Percentiles rank a stretch among this genome's conserved stretches.
These are phyloP conservation scores for Callimorpha dominula DNA, from an alignment of 2,888 invertebrate genomes.

Conservation along the genomic window DNA sequence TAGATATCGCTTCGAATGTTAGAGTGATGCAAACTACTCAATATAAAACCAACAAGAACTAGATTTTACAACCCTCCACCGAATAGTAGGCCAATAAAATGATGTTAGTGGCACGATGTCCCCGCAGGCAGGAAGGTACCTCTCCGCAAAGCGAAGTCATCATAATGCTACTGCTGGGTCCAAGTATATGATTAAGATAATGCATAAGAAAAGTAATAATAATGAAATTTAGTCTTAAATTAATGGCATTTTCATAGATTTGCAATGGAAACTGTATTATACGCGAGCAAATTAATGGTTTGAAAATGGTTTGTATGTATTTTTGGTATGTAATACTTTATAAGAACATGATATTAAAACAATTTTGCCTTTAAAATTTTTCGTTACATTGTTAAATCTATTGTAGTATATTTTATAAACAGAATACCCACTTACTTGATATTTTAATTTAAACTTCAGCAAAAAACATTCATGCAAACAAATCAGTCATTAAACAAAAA, in stretches of 20 bases:
- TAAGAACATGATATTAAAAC: slow-evolving; percentile 24
- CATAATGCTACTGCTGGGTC: slow-evolving; percentile 72
- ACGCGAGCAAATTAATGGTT: slow-evolving; percentile 32
- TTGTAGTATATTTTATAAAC: background rate
- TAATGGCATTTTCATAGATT: slow-evolving; percentile 54
- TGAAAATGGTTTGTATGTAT: slow-evolving; percentile 22
- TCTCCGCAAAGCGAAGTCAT: slow-evolving; percentile 86
- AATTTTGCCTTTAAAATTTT: slow-evolving; percentile 24
- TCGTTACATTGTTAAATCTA: slow-evolving; percentile 37
- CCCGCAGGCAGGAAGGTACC: slow-evolving; percentile 88
- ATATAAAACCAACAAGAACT: slow-evolving; percentile 58
- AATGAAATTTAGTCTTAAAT: slow-evolving; percentile 32
- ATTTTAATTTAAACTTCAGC: slow-evolving; percentile 1
- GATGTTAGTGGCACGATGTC: slow-evolving; percentile 82
- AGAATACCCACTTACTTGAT: background rate
- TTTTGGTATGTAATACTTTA: slow-evolving; percentile 7
- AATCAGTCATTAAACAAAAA: slow-evolving; percentile 26
- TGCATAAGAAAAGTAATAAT: slow-evolving; percentile 42
- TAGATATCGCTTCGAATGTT: slow-evolving; percentile 68
- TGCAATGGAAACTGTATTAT: slow-evolving; percentile 30
- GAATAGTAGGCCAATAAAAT: slow-evolving; percentile 64
- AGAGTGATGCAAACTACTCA: slow-evolving; percentile 72
- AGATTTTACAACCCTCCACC: slow-evolving; percentile 78
- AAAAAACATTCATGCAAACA: slow-evolving; percentile 41
- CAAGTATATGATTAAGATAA: slow-evolving; percentile 46